Base-by-base conservation (phyloP, 2,888 invertebrate genomes). In the Polietes domitor region DNA sequence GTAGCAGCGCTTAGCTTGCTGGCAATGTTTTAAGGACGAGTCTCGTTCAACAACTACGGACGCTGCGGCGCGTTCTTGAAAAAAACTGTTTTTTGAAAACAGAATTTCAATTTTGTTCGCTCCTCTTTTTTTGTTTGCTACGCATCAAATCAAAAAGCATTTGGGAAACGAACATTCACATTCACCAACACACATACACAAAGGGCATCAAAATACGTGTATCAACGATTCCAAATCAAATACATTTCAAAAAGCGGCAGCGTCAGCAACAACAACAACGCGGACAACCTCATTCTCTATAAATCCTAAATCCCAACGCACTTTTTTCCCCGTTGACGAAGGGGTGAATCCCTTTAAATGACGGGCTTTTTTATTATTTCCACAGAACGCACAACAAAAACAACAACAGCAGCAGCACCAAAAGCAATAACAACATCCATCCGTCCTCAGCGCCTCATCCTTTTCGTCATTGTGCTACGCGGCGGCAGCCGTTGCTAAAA, bases 261-360 rank as follows among this genome's bases (percentile, higher is more conserved):
- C 4, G 9, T 9, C 37, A 3, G 21, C 21, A 21, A 53, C 58
- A 58, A 58, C 58, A 43, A 43, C 68, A 68, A 12, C 19, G 24
- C n/a, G 17, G 17, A 12, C 9, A 1, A 2, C 65, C 17, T 21
- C 17, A 65, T 65, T 68, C 68, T 58, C 17, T 58, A 58, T 63
- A 32, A 63, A 80, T 75, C 47, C 72, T 72, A 84, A 84, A 84
- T 78, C 75, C 75, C 76, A 78, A 72, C 75, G 80, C 81, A 84
- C 81, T 78, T 83, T 84, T 76, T 83, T 84, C 71, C 84, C 81
- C 81, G 84, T 81, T 81, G 78, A 84, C 77, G 84, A 84, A 84
- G 84, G 84, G 84, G 84, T 84, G 84, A 84, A 84, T 84, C 81
- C 61, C 73, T 78, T 72, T 84, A 84, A 84, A 84, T 84, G 84